Evolutionary conservation across 2,888 invertebrate genomes (phyloP).

Genomic region (Quadroppia sp.): DNA sequence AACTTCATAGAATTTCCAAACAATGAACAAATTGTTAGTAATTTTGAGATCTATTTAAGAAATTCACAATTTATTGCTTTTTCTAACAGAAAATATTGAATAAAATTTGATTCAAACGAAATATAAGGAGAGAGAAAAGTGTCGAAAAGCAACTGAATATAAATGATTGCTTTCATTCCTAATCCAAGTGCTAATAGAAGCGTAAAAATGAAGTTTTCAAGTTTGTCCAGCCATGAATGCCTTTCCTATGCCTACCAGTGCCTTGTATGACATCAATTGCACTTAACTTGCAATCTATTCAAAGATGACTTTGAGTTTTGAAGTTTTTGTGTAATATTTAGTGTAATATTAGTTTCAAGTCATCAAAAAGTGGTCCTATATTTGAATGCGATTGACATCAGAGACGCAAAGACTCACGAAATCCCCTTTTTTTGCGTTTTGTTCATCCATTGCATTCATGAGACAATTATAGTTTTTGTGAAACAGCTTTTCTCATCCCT

Average conservation of each 20-base stretch:
- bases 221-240: conserved; percentile 18
- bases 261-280: conserved; percentile 1
- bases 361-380: conserved; percentile 16
- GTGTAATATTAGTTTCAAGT: neutral
- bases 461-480: conserved; percentile 27
- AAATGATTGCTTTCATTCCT: conserved; percentile 17
- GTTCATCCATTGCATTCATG: conserved; percentile 8
- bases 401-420: conserved; percentile 15
- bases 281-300: neutral
- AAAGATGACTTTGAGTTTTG: neutral
- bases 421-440: conserved; percentile 14
- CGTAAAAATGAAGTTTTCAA: conserved; percentile 13
- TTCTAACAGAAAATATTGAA: neutral
- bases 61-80: conserved; percentile 15
- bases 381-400: conserved; percentile 14
- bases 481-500: neutral
- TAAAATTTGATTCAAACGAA: conserved; percentile 6
- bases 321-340: conserved; percentile 6
- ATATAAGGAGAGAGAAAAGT: neutral
- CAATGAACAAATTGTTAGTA: neutral
- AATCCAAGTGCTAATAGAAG: neutral
- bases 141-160: conserved; percentile 21
- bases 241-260: neutral
- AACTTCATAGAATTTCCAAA: neutral
- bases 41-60: neutral